These are phyloP conservation scores for Diplolepis rosae DNA, from an alignment of 2,888 invertebrate genomes.

Conservation along the genomic window DNA sequence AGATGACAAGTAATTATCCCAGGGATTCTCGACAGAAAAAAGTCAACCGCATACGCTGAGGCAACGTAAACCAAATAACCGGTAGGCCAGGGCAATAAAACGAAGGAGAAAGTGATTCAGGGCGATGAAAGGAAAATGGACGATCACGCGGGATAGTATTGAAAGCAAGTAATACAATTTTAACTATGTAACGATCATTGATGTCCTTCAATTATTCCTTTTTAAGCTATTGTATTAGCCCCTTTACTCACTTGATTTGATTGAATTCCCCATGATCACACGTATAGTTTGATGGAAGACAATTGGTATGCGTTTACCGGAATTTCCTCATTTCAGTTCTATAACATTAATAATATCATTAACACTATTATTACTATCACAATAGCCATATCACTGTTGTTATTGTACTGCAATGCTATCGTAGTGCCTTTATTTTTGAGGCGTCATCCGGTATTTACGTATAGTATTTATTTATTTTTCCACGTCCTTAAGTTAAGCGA, in stretches of 20 bases:
- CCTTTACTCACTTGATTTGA: background rate
- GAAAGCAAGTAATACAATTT: conserved; percentile 18
- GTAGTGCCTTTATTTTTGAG: conserved; percentile 34
- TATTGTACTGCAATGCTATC: conserved; percentile 29
- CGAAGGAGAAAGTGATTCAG: conserved; percentile 32
- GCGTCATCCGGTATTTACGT: conserved; percentile 47
- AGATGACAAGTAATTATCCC: background rate
- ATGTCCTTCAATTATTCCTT: conserved; percentile 10
- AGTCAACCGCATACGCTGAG: conserved; percentile 31
- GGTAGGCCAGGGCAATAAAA: conserved; percentile 26
- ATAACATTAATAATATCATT: conserved; percentile 23
- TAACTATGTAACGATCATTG: background rate
- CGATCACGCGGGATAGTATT: conserved; percentile 42
- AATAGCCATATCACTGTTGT: conserved; percentile 34
- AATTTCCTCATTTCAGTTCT: conserved; percentile 31
- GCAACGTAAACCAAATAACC: conserved; percentile 31
- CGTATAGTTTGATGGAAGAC: background rate
- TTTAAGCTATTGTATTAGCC: conserved; percentile 1
- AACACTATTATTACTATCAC: conserved; percentile 48
- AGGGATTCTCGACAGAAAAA: conserved; percentile 9
- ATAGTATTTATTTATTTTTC: conserved; percentile 67
- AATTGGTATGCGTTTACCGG: conserved; percentile 11
- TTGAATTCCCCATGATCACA: background rate
- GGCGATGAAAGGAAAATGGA: conserved; percentile 27
- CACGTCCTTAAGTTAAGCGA: conserved; percentile 53